Evolutionary conservation across 2,113 vertebrate genomes (phyloP).

Genomic region (Cheirogaleus medius): DNA sequence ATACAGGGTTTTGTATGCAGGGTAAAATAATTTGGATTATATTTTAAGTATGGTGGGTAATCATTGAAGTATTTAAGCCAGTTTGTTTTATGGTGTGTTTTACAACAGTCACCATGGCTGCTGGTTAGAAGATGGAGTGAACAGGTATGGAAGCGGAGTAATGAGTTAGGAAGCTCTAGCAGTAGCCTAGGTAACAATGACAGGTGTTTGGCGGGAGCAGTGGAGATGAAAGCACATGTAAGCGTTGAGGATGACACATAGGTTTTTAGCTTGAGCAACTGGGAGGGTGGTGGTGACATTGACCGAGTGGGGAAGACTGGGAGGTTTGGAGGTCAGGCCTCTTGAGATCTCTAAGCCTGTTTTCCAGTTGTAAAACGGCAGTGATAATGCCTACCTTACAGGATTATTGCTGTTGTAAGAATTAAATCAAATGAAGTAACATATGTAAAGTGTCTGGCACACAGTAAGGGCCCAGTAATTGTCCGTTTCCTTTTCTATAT

Average conservation of each 20-base stretch:
- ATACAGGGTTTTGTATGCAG: background rate
- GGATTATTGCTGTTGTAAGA: background rate
- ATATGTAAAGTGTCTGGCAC: background rate
- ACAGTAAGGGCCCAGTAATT: background rate
- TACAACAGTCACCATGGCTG: background rate
- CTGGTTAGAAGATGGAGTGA: background rate
- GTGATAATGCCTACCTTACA: background rate
- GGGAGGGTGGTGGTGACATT: background rate
- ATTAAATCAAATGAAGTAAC: conserved; percentile 6
- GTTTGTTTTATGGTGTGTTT: background rate
- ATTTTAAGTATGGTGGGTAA: background rate
- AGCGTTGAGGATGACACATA: background rate
- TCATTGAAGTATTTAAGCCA: background rate
- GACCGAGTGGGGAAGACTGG: background rate
- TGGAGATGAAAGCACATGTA: background rate
- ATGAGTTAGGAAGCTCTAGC: background rate
- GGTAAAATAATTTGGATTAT: background rate
- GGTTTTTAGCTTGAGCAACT: background rate
- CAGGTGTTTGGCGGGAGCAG: background rate
- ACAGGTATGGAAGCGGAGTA: background rate
- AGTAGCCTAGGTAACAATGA: background rate
- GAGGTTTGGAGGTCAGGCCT: background rate
- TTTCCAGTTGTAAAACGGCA: background rate
- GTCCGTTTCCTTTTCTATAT: background rate
- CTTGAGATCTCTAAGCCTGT: background rate